Evolutionary conservation across 2,113 vertebrate genomes (phyloP), one percentile per base, ranked within the genome.

Genomic region (Cavia aperea): DNA sequence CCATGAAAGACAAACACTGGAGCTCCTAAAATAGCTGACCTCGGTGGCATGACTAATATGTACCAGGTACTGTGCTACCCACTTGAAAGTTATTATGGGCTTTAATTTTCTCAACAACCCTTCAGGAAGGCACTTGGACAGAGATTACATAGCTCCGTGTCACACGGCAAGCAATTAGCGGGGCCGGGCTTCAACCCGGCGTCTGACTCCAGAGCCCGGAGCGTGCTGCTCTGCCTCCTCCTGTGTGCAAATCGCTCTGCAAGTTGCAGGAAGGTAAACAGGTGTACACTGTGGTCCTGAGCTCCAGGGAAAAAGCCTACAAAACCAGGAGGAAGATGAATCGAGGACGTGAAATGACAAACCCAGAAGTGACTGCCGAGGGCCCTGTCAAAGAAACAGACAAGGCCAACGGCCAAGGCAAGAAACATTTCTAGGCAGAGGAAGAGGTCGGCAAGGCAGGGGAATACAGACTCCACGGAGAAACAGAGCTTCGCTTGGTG

Each of bases 61-160:
- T 92, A 16, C 72, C 46, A 24, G 54, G 29, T 14, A 86, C 62
- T 72, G 18, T 88, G 39, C 56, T 86, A 60, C 10, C 54, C 36
- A 19, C 66, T 86, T 51, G n/a, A 85, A 89, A 87, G 79, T 43
- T 60, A 54, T 14, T 66, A 54, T 39, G 29, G 18, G 26, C 65
- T 89, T 94, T 70, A 81, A 66, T 94, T 92, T 93, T 82, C 62
- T 82, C 79, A 94, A 62, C 43, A 79, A 43, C 66, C n/a, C 78
- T 94, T 72, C 19, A 62, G 60, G 36, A 88, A 94, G 78, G 49
- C 62, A 49, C 51, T 54, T 29, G 11, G 54, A 39, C 15, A 60
- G 58, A 89, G 89, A 31, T 82, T 56, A 81, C 83, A 21, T 58
- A n/a, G 54, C 54, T 85, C 11, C 15, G 5, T 46, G 2, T 81